phyloP scores from a whole-genome alignment of 2,797 vertebrate species.

The Fistularia commersonii region DNA sequence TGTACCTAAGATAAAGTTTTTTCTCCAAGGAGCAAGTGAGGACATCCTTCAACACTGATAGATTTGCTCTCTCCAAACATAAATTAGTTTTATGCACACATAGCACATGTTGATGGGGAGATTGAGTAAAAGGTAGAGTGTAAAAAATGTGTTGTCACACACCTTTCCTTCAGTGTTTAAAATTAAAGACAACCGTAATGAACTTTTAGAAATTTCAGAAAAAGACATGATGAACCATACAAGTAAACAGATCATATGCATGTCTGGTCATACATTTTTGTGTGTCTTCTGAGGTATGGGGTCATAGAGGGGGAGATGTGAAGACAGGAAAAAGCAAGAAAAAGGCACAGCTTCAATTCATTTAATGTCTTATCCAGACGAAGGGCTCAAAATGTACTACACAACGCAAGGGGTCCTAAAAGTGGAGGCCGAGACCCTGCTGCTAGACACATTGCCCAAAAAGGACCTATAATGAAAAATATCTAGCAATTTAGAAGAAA shows the following conservation, averaged over 20 bases:
- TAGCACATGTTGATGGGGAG: conserved; percentile 4
- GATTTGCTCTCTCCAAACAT: conserved; percentile 6
- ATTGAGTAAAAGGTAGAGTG: background rate
- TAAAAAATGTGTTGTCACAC: background rate
- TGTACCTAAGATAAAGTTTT: background rate
- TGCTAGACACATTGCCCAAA: too few relatives aligned
- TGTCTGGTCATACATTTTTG: conserved; percentile 56
- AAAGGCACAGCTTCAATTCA: background rate
- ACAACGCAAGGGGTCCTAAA: too few relatives aligned
- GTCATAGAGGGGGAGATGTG: conserved; percentile 29
- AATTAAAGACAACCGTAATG: too few relatives aligned
- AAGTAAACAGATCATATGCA: conserved; percentile 36
- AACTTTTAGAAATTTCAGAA: too few relatives aligned
- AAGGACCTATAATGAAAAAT: too few relatives aligned
- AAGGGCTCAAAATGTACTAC: conserved; percentile 30
- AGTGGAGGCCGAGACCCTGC: too few relatives aligned
- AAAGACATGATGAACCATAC: too few relatives aligned
- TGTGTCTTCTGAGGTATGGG: conserved; percentile 25
- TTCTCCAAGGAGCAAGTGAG: conserved; percentile 23
- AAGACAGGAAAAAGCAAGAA: background rate
- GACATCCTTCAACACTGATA: conserved; percentile 25
- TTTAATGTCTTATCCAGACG: conserved; percentile 61
- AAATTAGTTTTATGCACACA: conserved; percentile 1
- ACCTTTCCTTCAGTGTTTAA: background rate
- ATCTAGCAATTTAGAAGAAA: too few relatives aligned